These are phyloP conservation scores for Peromyscus leucopus DNA, from an alignment of 2,113 vertebrate genomes.

Conservation along the genomic window DNA sequence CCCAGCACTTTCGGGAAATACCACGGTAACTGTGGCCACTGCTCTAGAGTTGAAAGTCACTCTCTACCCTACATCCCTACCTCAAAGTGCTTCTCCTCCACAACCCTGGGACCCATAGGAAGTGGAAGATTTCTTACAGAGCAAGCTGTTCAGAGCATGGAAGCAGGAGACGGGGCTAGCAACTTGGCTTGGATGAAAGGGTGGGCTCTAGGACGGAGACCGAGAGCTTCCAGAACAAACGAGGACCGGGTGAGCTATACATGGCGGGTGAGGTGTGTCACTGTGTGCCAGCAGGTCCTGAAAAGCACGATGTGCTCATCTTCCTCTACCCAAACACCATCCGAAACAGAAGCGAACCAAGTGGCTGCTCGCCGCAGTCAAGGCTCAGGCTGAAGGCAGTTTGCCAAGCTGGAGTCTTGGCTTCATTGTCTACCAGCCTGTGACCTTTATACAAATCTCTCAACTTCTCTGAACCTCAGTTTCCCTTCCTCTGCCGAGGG, in stretches of 20 bases:
- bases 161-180: background rate
- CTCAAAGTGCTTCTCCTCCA: constrained; percentile 31
- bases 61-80: background rate
- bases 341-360: fast-evolving
- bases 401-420: background rate
- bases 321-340: background rate
- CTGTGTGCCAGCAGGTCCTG: background rate
- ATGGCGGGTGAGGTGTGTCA: background rate
- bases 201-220: background rate
- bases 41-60: constrained; percentile 70
- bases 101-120: background rate
- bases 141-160: background rate
- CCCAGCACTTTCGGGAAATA: constrained; percentile 73
- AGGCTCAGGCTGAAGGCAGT: background rate
- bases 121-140: background rate
- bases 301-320: background rate
- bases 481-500: background rate
- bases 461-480: constrained; percentile 32
- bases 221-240: background rate
- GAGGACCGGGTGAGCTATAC: background rate
- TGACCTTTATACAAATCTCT: constrained; percentile 14
- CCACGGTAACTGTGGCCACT: constrained; percentile 70
- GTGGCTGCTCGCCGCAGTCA: background rate
- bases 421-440: background rate
- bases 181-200: background rate